Evolutionary conservation across 2,797 vertebrate genomes (phyloP), one percentile per base, ranked within the genome.

Genomic region (Gobio occitaniae): DNA sequence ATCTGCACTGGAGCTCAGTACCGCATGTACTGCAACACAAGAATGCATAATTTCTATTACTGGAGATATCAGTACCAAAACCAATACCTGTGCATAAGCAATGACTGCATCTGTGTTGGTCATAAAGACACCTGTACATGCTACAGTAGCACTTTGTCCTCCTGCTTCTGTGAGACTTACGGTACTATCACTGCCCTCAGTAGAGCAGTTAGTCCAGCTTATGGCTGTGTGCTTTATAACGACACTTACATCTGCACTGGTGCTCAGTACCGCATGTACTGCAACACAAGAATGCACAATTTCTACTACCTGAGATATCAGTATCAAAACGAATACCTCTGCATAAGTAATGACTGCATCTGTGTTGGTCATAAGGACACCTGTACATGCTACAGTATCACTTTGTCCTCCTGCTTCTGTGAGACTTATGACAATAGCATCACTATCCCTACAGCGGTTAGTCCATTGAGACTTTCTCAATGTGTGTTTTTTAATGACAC

Each of bases 1-100:
- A 65, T 65, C 59, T 78, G 77, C 15, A 48, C 59, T 65, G 77
- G 77, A 9, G 59, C 41, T 65, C 41, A 65, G 21, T 78, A 78
- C 0, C 77, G 7, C 59, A 78, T 78, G 59, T 6, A 65, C 70
- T 41, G 38, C 38, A 71, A 47, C 6, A 15, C 69, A 47, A 41
- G 38, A 2, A 2, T 6, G 38, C 38, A 41, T 12, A 0, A 44
- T 44, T 70, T 70, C 2, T 0, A 2, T 1, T 44, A 70, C 4
- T 44, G 44, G 52, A 54, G 1, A 0, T 41, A n/a, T 54, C 32
- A 38, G 38, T 36, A 36, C 32, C 32, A 36, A 38, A 2, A 38
- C 38, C 15, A 6, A 71, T 13, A 70, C 2, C 2, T 11, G 0
- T 70, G 69, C 13, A 3, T 1, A 0, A 16, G 4, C 25, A 12